phyloP scores from a whole-genome alignment of 2,888 invertebrate species.

The Troglohyphantes excavatus region DNA sequence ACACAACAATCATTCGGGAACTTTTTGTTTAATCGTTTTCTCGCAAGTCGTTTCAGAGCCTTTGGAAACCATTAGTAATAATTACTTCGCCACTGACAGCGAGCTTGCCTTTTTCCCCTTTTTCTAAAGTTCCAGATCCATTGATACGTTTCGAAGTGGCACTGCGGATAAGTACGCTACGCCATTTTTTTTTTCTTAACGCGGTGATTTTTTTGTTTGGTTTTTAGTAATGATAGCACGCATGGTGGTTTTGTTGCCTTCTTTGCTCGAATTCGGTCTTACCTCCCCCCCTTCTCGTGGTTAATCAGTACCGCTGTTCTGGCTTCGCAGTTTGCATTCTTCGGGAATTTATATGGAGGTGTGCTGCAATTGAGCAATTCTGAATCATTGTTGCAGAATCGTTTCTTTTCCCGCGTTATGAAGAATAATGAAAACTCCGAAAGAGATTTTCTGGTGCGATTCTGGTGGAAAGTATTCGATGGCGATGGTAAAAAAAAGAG shows the following conservation, averaged over 20 bases:
- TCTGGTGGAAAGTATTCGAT: neutral
- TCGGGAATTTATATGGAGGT: slow-evolving; percentile 6
- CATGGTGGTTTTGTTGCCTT: slow-evolving; percentile 57
- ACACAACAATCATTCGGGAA: slow-evolving; percentile 44
- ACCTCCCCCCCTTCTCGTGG: neutral
- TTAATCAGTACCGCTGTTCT: slow-evolving; percentile 1
- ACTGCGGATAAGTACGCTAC: neutral
- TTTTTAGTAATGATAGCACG: slow-evolving; percentile 59
- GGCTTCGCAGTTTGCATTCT: slow-evolving; percentile 22
- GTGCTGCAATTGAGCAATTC: slow-evolving; percentile 48
- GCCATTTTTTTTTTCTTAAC: slow-evolving; percentile 10
- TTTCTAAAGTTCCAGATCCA: slow-evolving; percentile 18
- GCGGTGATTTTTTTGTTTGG: slow-evolving; percentile 29
- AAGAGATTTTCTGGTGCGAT: slow-evolving; percentile 5
- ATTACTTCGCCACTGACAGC: slow-evolving; percentile 44
- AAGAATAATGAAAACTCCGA: neutral
- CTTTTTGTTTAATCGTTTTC: slow-evolving; percentile 59
- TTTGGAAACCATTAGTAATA: slow-evolving; percentile 72
- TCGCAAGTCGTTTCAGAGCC: slow-evolving; percentile 58
- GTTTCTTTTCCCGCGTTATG: neutral
- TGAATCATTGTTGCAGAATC: slow-evolving; percentile 44
- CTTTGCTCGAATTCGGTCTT: slow-evolving; percentile 36
- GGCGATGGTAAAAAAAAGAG: neutral
- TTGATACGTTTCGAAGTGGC: slow-evolving; percentile 34
- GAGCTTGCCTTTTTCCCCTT: slow-evolving; percentile 19